Percentiles rank a stretch among this genome's conserved stretches.
phyloP scores from a whole-genome alignment of 2,797 vertebrate genomes.

The Thunnus albacares region DNA sequence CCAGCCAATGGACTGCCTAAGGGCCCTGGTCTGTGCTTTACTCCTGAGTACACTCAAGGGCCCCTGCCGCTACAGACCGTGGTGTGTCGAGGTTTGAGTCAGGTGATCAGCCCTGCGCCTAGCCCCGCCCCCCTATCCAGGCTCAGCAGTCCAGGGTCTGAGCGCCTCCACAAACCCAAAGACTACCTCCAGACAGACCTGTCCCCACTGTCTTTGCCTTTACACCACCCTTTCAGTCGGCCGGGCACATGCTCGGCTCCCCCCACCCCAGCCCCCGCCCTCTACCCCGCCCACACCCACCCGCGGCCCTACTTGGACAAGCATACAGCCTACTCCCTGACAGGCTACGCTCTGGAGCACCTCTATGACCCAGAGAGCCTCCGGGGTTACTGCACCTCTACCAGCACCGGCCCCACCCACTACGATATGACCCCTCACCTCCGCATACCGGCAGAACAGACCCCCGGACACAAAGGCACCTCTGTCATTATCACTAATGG shows the following conservation, averaged over 20 bases:
- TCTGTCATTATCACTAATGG: constrained; percentile 98
- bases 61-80: constrained; percentile 79
- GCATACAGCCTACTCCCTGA: constrained; percentile 92
- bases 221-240: constrained; percentile 85
- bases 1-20: constrained; percentile 91
- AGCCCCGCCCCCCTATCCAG: constrained; percentile 91
- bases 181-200: constrained; percentile 91
- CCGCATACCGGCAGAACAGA: constrained; percentile 91
- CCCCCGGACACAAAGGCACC: constrained; percentile 94
- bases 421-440: constrained; percentile 94
- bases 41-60: constrained; percentile 87
- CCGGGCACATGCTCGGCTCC: constrained; percentile 72
- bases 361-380: constrained; percentile 94
- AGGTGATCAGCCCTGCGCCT: constrained; percentile 87
- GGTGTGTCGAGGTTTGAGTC: constrained; percentile 85
- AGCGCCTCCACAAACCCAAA: constrained; percentile 92
- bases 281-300: constrained; percentile 84
- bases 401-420: constrained; percentile 89
- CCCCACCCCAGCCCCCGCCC: constrained; percentile 88
- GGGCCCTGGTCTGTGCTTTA: constrained; percentile 89
- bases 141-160: constrained; percentile 92
- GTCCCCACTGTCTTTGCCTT: constrained; percentile 89
- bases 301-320: constrained; percentile 93
- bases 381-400: constrained; percentile 91
- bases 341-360: constrained; percentile 95